phyloP scores from a whole-genome alignment of 2,888 invertebrate species.

The Ellobium chinense region DNA sequence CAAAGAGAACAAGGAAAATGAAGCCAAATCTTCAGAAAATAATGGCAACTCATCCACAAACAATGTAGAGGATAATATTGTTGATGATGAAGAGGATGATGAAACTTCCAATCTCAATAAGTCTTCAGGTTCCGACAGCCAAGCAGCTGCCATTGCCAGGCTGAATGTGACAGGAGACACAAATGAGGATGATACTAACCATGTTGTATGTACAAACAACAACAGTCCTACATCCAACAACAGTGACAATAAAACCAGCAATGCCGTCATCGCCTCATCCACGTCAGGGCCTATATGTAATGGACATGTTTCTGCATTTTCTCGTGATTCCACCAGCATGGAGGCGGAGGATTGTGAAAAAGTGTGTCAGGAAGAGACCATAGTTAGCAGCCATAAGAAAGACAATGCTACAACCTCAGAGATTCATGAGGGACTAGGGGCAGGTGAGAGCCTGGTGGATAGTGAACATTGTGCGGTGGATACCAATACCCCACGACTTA shows the following conservation, averaged over 20 bases:
- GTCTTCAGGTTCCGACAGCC: slow-evolving; percentile 39
- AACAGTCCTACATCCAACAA: neutral
- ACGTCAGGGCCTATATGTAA: slow-evolving; percentile 26
- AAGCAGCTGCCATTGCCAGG: slow-evolving; percentile 41
- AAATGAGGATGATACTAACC: slow-evolving; percentile 23
- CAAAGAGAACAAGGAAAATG: slow-evolving; percentile 33
- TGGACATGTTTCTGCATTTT: slow-evolving; percentile 34
- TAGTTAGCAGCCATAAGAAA: neutral
- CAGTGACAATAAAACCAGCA: slow-evolving; percentile 26
- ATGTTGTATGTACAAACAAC: neutral
- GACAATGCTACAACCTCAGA: slow-evolving; percentile 11
- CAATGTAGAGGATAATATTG: neutral
- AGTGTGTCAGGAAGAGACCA: neutral
- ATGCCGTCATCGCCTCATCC: neutral
- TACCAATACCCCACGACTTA: neutral
- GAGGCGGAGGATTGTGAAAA: slow-evolving; percentile 6
- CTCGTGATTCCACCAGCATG: slow-evolving; percentile 5
- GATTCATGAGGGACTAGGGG: slow-evolving; percentile 4
- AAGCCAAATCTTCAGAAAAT: neutral
- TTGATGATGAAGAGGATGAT: slow-evolving; percentile 8
- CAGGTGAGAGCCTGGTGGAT: slow-evolving; percentile 18
- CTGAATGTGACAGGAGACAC: slow-evolving; percentile 44
- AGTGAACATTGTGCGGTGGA: slow-evolving; percentile 6
- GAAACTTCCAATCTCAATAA: slow-evolving; percentile 31
- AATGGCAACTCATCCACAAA: slow-evolving; percentile 12